phyloP scores from a whole-genome alignment of 1,140 invertebrate species.

The Saxidomus purpurata region DNA sequence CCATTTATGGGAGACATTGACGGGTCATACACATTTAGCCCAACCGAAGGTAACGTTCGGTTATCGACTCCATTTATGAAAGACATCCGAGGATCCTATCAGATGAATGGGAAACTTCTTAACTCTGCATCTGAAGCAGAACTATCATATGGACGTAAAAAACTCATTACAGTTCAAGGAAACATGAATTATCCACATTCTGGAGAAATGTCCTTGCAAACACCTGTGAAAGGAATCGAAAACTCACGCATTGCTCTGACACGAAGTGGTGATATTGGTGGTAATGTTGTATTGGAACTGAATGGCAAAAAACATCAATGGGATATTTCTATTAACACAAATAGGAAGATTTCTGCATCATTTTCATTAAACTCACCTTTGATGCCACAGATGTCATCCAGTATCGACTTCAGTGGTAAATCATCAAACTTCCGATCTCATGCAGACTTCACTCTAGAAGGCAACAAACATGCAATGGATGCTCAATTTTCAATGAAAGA shows the following conservation, averaged over 20 bases:
- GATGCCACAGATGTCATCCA: constrained; percentile 16
- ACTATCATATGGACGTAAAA: background rate
- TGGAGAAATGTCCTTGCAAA: background rate
- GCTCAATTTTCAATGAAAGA: background rate
- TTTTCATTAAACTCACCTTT: background rate
- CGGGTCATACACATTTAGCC: background rate
- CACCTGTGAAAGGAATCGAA: background rate
- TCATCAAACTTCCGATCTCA: constrained; percentile 21
- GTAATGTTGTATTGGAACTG: background rate
- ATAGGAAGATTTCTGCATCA: background rate
- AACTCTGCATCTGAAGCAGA: background rate
- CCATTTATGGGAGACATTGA: constrained; percentile 10
- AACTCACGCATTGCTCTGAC: background rate
- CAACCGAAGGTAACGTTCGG: background rate
- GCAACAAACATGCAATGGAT: background rate
- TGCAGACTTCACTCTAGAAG: background rate
- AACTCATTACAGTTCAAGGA: background rate
- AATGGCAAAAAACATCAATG: background rate
- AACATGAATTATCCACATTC: background rate
- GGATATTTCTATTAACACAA: background rate
- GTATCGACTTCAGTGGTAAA: background rate
- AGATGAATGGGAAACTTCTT: background rate
- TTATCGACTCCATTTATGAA: constrained; percentile 3
- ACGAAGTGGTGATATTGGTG: constrained; percentile 9
- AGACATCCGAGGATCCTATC: background rate